Percentiles rank a stretch among this genome's conserved stretches.
phyloP scores from a whole-genome alignment of 2,888 invertebrate species.

The Automeris io region DNA sequence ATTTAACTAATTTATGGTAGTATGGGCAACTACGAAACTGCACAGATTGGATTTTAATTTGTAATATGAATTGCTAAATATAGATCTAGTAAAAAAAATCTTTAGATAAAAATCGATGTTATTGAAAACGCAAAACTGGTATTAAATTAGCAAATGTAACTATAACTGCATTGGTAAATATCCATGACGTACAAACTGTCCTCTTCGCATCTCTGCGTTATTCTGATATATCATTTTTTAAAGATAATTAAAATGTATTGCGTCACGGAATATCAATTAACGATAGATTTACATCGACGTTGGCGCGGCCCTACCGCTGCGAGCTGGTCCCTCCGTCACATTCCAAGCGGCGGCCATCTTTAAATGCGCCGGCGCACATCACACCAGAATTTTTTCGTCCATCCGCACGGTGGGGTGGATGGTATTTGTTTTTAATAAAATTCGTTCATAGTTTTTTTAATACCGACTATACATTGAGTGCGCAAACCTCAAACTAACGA shows the following conservation, averaged over 20 bases:
- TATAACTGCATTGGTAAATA: neutral
- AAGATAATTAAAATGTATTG: neutral
- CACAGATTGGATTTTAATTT: too few species aligned
- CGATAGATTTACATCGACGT: neutral
- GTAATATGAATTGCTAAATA: too few species aligned
- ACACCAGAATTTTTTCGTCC: conserved; percentile 45
- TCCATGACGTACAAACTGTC: neutral
- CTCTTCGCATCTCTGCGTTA: neutral
- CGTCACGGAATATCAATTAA: neutral
- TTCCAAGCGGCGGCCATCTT: conserved; percentile 68
- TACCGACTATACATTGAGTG: neutral
- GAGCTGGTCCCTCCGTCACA: conserved; percentile 50
- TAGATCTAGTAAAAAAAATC: too few species aligned
- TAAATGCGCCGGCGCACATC: conserved; percentile 38
- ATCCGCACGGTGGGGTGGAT: neutral
- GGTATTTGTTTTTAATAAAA: conserved; percentile 2
- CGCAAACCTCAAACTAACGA: too few species aligned
- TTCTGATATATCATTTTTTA: neutral
- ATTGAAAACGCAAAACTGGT: neutral
- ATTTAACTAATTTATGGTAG: too few species aligned
- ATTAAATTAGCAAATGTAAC: neutral
- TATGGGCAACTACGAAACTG: too few species aligned
- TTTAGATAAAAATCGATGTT: conserved; percentile 10
- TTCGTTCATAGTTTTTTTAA: neutral
- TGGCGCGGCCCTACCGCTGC: neutral